These are phyloP conservation scores for Marmota flaviventris DNA, from an alignment of 2,113 vertebrate genomes.

Conservation along the genomic window DNA sequence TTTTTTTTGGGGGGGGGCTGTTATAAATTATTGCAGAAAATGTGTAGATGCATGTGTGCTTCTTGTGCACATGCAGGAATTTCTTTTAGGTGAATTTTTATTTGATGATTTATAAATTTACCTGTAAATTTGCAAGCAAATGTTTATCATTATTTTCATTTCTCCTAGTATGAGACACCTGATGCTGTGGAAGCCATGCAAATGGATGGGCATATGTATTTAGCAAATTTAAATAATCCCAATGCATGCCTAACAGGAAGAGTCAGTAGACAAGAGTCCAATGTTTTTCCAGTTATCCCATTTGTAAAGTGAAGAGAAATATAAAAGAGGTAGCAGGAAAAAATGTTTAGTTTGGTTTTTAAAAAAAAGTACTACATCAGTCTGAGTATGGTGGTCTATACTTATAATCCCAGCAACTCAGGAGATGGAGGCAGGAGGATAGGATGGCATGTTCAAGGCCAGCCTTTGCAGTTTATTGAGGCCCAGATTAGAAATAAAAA, in stretches of 20 bases:
- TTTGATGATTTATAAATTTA: too few relatives aligned
- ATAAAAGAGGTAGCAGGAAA: neutral
- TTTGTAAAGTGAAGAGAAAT: neutral
- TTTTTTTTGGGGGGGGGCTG: neutral
- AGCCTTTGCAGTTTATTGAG: neutral
- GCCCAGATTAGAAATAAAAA: neutral
- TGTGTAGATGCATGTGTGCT: neutral
- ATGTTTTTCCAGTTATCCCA: neutral
- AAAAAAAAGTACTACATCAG: neutral
- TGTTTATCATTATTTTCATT: neutral
- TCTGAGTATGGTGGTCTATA: too few relatives aligned
- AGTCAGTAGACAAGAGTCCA: neutral
- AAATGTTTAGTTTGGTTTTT: neutral
- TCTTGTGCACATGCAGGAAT: neutral
- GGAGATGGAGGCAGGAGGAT: too few relatives aligned
- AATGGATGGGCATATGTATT: neutral
- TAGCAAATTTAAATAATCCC: neutral
- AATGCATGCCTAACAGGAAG: neutral
- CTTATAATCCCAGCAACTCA: too few relatives aligned
- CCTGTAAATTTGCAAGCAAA: too few relatives aligned
- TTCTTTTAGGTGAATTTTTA: neutral
- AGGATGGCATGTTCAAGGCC: too few relatives aligned
- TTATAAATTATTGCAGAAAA: neutral
- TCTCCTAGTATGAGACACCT: neutral
- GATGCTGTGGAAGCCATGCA: neutral